Evolutionary conservation across 2,888 invertebrate genomes (phyloP), one percentile per base, ranked within the genome.

Genomic region (Drosophila dives): DNA sequence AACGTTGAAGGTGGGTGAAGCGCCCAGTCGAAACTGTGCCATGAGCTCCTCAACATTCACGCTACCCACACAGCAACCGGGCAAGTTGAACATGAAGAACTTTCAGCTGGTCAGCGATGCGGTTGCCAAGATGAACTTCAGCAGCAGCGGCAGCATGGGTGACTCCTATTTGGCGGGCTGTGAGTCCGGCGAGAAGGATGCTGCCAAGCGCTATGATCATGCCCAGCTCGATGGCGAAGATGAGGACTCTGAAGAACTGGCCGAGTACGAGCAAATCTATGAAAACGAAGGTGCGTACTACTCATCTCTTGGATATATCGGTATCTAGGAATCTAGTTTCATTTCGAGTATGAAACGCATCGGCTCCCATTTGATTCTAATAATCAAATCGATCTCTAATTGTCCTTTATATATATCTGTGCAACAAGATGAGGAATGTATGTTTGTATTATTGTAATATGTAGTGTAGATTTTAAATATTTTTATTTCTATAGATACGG

Each of bases 51-150:
- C 83, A 45, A 84, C 83, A 48, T 84, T 84, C 63, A 84, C 83
- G 63, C 81, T 84, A 60, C 83, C 83, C 90, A 90, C 89, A 64
- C 92, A 96, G 95, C 97, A 97, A 95, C 97, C 98, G 20, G 98
- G 98, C 67, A 97, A 97, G 93, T 93, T 98, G 91, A 97, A 98
- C 92, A 94, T 97, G 94, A 97, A 97, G 93, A 97, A 97, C 92
- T 98, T 96, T 93, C 96, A 97, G 56, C 95, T 97, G 93, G 97
- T 98, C 71, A 97, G 97, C 86, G 97, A 98, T 91, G 97, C 97
- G 7, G 95, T 98, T 81, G 94, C 95, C 93, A 93, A 95, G 94
- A 94, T 95, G 95, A 95, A 96, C 94, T 95, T 95, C 94, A 89
- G 74, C 51, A 72, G 80, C 69, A 80, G 75, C 45, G 89, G 85